Conservation (phyloP, 1,140 invertebrate genomes). For the Acromyrmex charruanus region DNA sequence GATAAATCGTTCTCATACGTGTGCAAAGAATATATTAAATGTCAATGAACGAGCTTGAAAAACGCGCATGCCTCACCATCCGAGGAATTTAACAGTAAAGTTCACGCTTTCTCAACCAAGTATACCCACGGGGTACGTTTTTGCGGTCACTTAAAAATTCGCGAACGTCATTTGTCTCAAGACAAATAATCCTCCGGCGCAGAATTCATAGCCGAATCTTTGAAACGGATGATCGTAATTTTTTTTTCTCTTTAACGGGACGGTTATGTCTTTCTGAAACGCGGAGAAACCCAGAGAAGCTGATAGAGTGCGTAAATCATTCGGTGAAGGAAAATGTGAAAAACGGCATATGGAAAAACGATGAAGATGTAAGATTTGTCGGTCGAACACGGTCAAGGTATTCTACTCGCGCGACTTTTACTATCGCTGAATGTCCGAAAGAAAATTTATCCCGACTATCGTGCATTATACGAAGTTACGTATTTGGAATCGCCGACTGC, state of each 20-base stretch:
- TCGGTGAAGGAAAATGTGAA: neutral
- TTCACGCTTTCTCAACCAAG: conserved; percentile 46
- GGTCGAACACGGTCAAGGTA: conserved; percentile 28
- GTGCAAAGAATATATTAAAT: conserved; percentile 61
- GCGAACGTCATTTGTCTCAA: neutral
- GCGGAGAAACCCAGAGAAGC: neutral
- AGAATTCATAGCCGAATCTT: neutral
- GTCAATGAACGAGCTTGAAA: conserved; percentile 58
- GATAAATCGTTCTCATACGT: conserved; percentile 59
- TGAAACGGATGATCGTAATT: neutral
- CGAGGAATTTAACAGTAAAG: conserved; percentile 51
- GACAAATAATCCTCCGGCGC: conserved; percentile 16
- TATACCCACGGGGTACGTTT: conserved; percentile 19
- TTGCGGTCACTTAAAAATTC: conserved; percentile 37
- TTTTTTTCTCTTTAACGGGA: neutral
- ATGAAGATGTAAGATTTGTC: neutral
- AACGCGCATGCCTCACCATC: conserved; percentile 19
- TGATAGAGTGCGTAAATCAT: conserved; percentile 4
- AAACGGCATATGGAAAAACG: neutral
- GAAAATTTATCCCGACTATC: conserved; percentile 39
- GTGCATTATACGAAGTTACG: conserved; percentile 44
- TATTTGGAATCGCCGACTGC: conserved; percentile 22
- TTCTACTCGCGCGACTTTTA: conserved; percentile 24
- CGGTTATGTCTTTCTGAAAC: neutral
- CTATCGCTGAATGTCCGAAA: neutral